A percentile compares a stretch with the other conserved stretches of the same genome.
Conservation (phyloP, 2,797 vertebrate species). For the Leptodactylus fallax region DNA sequence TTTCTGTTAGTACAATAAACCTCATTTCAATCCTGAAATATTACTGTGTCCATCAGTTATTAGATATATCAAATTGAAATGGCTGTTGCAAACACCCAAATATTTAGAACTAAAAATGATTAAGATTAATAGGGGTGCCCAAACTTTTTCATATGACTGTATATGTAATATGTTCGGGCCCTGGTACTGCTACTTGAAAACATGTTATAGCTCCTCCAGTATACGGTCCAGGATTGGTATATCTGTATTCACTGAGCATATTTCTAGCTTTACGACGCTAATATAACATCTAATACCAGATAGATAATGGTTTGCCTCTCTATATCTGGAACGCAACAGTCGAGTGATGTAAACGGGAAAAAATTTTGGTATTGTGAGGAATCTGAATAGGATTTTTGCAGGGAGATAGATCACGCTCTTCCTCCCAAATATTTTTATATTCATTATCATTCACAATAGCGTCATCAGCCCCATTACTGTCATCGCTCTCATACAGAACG, state of each 20-base stretch:
- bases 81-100: too few relatives aligned
- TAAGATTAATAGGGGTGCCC: too few relatives aligned
- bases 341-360: constrained; percentile 1
- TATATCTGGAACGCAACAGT: background rate
- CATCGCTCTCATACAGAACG: constrained; percentile 51
- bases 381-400: constrained; percentile 20
- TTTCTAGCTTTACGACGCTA: background rate
- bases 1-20: too few relatives aligned
- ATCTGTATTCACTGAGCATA: background rate
- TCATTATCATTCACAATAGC: constrained; percentile 48
- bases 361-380: constrained; percentile 23
- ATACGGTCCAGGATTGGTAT: background rate
- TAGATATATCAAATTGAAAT: too few relatives aligned
- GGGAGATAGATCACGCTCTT: constrained; percentile 23
- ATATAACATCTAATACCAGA: too few relatives aligned
- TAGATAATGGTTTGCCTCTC: background rate
- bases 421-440: constrained; percentile 44
- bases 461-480: constrained; percentile 55
- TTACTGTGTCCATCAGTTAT: too few relatives aligned
- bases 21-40: too few relatives aligned
- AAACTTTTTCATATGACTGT: too few relatives aligned
- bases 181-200: too few relatives aligned
- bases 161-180: too few relatives aligned
- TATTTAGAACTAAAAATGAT: too few relatives aligned
- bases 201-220: too few relatives aligned